Percentiles rank a stretch among this genome's conserved stretches.
phyloP scores from a whole-genome alignment of 53 echinoderm and acorn worm species.

The Holothuria leucospilota region DNA sequence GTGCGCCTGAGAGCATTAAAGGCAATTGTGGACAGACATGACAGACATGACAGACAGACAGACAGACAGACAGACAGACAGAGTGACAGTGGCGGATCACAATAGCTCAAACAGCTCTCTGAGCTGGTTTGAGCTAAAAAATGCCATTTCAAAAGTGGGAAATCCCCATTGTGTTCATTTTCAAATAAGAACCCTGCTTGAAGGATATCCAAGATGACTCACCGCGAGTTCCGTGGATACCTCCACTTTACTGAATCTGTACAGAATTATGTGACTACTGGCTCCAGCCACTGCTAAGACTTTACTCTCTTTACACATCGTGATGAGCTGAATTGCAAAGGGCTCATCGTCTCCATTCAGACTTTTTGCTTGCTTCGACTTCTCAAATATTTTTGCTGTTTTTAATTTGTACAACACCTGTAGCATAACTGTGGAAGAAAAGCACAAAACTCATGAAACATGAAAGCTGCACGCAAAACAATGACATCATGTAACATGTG shows the following conservation, averaged over 20 bases:
- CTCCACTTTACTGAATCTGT: conserved; percentile 91
- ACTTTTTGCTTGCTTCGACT: conserved; percentile 87
- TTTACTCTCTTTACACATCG: conserved; percentile 89
- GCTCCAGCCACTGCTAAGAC: conserved; percentile 89
- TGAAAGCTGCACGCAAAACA: no score
- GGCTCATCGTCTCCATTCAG: conserved; percentile 93
- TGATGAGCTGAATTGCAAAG: conserved; percentile 92
- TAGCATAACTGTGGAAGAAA: conserved; percentile 73
- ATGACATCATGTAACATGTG: no score
- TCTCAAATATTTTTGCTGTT: conserved; percentile 99
- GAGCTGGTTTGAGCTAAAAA: no score
- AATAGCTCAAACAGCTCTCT: no score
- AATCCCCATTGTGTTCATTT: no score
- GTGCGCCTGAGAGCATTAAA: no score
- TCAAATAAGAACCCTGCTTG: no score
- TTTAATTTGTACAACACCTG: conserved; percentile 98
- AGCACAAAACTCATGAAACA: not conserved
- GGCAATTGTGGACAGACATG: no score
- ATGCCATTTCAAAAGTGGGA: no score
- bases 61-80: no score
- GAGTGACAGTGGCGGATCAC: no score
- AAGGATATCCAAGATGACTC: not conserved
- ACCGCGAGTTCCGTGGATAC: conserved; percentile 80
- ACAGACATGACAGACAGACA: no score
- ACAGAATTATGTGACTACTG: conserved; percentile 92